Evolutionary conservation across 2,797 vertebrate species (phyloP), one percentile per base, ranked within the genome.

Genomic region (Sebastes trivittatus): DNA sequence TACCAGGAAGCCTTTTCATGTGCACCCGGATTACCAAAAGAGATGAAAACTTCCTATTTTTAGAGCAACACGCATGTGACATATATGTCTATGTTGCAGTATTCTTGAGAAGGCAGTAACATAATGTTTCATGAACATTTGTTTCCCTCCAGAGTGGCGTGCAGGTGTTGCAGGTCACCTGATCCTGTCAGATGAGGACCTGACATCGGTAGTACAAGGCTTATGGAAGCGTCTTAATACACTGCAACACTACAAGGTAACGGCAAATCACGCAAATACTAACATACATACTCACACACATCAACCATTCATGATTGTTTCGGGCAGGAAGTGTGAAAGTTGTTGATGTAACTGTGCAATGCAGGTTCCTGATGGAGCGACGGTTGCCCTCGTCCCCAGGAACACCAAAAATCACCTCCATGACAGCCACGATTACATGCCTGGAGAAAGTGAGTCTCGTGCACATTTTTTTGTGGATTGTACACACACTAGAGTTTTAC

Each of bases 201-300:
- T 99, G 89, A 99, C 98, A 0, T 99, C 98, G 2, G 96, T 98
- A 4, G 94, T 98, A 27, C 97, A 98, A 85, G 98, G 98, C 42
- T 96, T 95, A 14, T 99, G 98, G 98, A 98, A 98, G 77, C 97
- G 98, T 20, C 95, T 99, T 64, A 99, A 99, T 67, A 99, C 98
- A 2, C 93, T 99, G 85, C 98, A 99, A 73, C 98, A 99, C 90
- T 99, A 99, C 86, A 99, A 99, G 98, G 98, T 99, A 58, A 80
- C 82, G 23, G 16, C 34, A 42, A n/a, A 10, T 73, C 20, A 59
- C 52, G 18, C 42, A 49, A 2, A 36, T 6, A 13, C 11, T n/a
- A 11, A 29, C 52, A 62, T 10, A 58, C 7, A 25, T 1, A 58
- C 18, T 59, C 27, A 70, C 27, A 63, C 25, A 42, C 3, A 60